These are phyloP conservation scores for Cerceris rybyensis DNA, from an alignment of 2,888 invertebrate species.

Conservation along the genomic window DNA sequence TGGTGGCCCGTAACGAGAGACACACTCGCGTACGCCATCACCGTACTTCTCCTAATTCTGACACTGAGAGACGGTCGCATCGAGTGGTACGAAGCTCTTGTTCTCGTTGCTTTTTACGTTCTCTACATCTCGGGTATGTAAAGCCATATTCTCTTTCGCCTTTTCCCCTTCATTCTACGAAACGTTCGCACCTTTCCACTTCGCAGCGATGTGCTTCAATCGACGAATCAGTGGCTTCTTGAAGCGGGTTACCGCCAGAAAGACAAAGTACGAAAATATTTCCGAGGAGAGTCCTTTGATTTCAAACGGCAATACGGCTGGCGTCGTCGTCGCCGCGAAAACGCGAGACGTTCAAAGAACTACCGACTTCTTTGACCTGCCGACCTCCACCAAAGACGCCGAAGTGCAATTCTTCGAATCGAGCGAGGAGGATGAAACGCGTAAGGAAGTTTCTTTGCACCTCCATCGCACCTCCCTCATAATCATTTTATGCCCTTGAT, in stretches of 20 bases:
- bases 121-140: constrained; percentile 87
- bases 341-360: not conserved
- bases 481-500: not conserved
- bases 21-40: constrained; percentile 88
- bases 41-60: constrained; percentile 87
- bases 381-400: constrained; percentile 44
- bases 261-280: constrained; percentile 84
- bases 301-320: constrained; percentile 64
- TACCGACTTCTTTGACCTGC: constrained; percentile 1
- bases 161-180: too few relatives aligned
- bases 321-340: not conserved
- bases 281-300: constrained; percentile 80
- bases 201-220: constrained; percentile 88
- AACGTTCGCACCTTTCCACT: too few relatives aligned
- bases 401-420: constrained; percentile 66
- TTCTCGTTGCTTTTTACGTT: constrained; percentile 87
- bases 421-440: constrained; percentile 62
- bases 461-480: not conserved
- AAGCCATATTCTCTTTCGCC: constrained; percentile 16
- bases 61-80: constrained; percentile 88
- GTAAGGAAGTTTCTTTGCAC: constrained; percentile 40
- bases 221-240: constrained; percentile 83
- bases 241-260: constrained; percentile 82
- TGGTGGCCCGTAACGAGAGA: constrained; percentile 92
- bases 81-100: constrained; percentile 89